phyloP scores from a whole-genome alignment of 2,113 vertebrate genomes.

The Malurus cyaneus region DNA sequence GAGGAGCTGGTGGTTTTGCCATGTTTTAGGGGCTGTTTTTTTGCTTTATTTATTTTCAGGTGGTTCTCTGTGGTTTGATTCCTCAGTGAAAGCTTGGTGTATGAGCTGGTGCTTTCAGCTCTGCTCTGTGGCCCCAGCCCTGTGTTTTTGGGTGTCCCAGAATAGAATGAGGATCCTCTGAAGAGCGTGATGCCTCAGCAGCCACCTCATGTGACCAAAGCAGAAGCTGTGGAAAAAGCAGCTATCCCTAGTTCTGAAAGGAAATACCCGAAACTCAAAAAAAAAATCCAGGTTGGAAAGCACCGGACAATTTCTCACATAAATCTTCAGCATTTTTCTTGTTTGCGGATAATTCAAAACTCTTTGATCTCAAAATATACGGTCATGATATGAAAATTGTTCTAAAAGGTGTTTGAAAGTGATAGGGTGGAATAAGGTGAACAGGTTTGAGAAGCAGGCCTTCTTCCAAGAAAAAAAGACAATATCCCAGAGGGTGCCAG shows the following conservation, averaged over 20 bases:
- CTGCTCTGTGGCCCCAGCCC: neutral
- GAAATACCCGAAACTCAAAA: neutral
- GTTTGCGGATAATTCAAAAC: neutral
- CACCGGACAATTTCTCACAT: neutral
- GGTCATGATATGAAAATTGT: neutral
- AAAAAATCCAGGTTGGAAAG: conserved; percentile 27
- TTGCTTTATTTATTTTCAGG: neutral
- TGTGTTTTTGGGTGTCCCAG: neutral
- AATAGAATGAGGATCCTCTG: conserved; percentile 21
- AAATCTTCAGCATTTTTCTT: neutral
- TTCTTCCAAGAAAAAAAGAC: neutral
- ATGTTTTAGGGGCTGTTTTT: neutral
- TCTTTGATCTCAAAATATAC: neutral
- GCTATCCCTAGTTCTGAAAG: neutral
- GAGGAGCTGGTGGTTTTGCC: neutral
- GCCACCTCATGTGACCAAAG: conserved; percentile 14
- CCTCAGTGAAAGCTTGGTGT: neutral
- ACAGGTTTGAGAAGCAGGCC: neutral
- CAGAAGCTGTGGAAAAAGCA: conserved; percentile 24
- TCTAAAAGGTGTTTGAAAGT: neutral
- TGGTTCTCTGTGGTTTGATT: neutral
- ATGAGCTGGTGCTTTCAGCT: neutral
- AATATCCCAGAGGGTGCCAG: neutral
- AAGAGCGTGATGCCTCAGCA: neutral
- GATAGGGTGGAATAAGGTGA: neutral